These are phyloP conservation scores for Himalopsyche japonica DNA, from an alignment of 2,888 invertebrate genomes.

Conservation along the genomic window DNA sequence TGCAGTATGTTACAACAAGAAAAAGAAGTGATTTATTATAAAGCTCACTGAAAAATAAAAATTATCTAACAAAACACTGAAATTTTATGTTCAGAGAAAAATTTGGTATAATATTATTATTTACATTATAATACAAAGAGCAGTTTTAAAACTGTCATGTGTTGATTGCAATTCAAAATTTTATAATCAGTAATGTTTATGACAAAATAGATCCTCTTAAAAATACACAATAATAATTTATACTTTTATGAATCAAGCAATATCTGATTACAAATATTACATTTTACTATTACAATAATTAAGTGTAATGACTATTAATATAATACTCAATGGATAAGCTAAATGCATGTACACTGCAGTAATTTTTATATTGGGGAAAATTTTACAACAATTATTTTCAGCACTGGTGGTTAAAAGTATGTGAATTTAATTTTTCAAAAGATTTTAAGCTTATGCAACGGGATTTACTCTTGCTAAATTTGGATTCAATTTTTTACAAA, in stretches of 20 bases:
- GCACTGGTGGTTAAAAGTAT: too few relatives aligned
- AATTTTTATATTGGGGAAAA: too few relatives aligned
- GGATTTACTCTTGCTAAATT: too few relatives aligned
- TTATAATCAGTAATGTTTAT: slow-evolving; percentile 2
- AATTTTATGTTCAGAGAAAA: background rate
- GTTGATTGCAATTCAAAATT: slow-evolving; percentile 9
- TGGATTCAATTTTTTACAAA: too few relatives aligned
- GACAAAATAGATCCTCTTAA: slow-evolving; percentile 21
- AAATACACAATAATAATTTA: slow-evolving; percentile 19
- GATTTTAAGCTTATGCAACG: too few relatives aligned
- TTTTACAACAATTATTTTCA: too few relatives aligned
- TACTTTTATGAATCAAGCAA: too few relatives aligned
- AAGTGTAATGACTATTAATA: background rate
- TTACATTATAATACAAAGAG: slow-evolving; percentile 11
- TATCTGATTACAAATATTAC: background rate
- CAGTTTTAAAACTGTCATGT: slow-evolving; percentile 23
- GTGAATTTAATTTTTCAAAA: too few relatives aligned
- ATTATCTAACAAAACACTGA: background rate
- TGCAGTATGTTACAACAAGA: too few relatives aligned
- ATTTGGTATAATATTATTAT: slow-evolving; percentile 18
- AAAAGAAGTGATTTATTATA: too few relatives aligned
- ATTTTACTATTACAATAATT: background rate
- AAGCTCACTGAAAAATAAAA: background rate
- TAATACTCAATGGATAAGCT: background rate
- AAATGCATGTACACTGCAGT: background rate